Percentiles rank a stretch among this genome's conserved stretches.
These are phyloP conservation scores for Brotula barbata DNA, from an alignment of 2,797 vertebrate species.

Conservation along the genomic window DNA sequence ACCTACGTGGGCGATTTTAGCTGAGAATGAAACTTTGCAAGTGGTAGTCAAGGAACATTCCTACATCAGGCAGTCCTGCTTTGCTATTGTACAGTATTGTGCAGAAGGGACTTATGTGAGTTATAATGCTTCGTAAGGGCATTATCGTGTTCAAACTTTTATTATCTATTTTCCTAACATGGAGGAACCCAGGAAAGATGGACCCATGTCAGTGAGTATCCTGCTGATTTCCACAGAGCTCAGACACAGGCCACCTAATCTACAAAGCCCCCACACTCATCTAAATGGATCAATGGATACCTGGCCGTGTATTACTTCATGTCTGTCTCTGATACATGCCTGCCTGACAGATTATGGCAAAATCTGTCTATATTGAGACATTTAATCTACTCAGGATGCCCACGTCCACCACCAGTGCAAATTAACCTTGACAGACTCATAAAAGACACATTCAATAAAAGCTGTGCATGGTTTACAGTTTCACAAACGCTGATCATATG, in stretches of 20 bases:
- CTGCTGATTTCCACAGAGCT: conserved; percentile 56
- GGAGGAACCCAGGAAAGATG: conserved; percentile 42
- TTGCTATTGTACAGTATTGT: no score
- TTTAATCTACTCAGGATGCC: conserved; percentile 46
- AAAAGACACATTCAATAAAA: conserved; percentile 19
- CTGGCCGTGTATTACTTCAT: conserved; percentile 69
- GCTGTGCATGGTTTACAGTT: conserved; percentile 31
- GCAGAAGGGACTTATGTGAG: conserved; percentile 4
- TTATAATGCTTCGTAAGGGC: conserved; percentile 31
- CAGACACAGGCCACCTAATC: conserved; percentile 61
- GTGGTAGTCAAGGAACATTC: neutral
- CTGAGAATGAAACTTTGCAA: neutral
- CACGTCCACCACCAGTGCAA: conserved; percentile 23
- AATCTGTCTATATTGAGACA: conserved; percentile 28
- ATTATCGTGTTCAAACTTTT: conserved; percentile 51
- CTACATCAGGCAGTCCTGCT: no score
- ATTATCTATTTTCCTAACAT: conserved; percentile 25
- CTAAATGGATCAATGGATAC: conserved; percentile 69
- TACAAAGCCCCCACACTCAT: conserved; percentile 65
- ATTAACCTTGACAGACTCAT: conserved; percentile 34
- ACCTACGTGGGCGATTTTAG: no score
- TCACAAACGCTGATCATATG: conserved; percentile 20
- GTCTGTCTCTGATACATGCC: conserved; percentile 34
- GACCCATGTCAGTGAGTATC: conserved; percentile 50
- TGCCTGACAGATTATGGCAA: conserved; percentile 39